A percentile compares a stretch with the other conserved stretches of the same genome.
Evolutionary conservation across 2,888 invertebrate genomes (phyloP).

Genomic region (Masnerella sp.): DNA sequence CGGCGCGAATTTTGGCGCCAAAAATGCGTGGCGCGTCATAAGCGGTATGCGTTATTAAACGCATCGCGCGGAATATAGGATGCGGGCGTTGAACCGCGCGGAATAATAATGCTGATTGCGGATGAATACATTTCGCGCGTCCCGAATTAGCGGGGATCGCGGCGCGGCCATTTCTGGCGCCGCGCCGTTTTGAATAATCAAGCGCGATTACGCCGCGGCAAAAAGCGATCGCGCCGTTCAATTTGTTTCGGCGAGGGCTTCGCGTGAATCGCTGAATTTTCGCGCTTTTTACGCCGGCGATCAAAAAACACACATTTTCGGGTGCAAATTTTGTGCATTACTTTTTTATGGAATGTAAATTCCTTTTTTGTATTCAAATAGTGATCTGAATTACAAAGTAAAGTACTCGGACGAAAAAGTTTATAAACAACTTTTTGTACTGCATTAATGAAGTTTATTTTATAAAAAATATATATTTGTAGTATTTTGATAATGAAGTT

Average conservation of each 20-base stretch:
- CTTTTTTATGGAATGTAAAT: too few relatives aligned
- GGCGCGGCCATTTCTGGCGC: constrained; percentile 29
- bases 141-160: constrained; percentile 33
- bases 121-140: constrained; percentile 39
- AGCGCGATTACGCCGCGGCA: constrained; percentile 17
- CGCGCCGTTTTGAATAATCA: constrained; percentile 47
- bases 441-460: too few relatives aligned
- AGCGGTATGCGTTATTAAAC: constrained; percentile 32
- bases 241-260: constrained; percentile 18
- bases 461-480: too few relatives aligned
- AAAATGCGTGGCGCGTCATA: constrained; percentile 27
- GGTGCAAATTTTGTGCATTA: too few relatives aligned
- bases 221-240: constrained; percentile 13
- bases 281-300: neutral
- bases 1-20: constrained; percentile 26
- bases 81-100: constrained; percentile 31
- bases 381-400: too few relatives aligned
- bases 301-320: too few relatives aligned
- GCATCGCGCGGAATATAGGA: constrained; percentile 44
- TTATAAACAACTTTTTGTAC: too few relatives aligned
- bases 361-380: too few relatives aligned
- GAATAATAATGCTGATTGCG: constrained; percentile 55
- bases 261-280: constrained; percentile 17
- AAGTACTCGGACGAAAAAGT: too few relatives aligned
- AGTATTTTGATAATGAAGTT: too few relatives aligned